Evolutionary conservation across 2,797 vertebrate species (phyloP).

Genomic region (Gadopsis marmoratus): DNA sequence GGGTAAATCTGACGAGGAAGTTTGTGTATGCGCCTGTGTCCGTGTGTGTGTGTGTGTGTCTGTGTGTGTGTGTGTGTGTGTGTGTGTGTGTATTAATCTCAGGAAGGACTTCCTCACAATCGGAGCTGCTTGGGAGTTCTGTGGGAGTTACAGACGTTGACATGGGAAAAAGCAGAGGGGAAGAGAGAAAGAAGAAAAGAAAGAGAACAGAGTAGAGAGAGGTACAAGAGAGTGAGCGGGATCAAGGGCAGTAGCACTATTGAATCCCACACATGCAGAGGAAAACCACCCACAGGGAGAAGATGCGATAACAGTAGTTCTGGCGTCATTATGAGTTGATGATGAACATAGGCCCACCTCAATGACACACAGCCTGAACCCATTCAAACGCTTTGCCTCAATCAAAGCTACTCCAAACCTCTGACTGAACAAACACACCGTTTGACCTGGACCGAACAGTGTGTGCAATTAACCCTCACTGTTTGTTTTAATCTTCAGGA

Average conservation of each 20-base stretch:
- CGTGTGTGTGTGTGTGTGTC: no score
- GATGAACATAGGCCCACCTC: conserved; percentile 64
- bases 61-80: no score
- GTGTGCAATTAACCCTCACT: conserved; percentile 39
- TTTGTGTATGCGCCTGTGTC: conserved; percentile 62
- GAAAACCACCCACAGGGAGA: conserved; percentile 76
- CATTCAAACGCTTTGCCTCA: conserved; percentile 52
- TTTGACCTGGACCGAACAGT: conserved; percentile 33
- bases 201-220: conserved; percentile 28
- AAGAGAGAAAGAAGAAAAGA: conserved; percentile 51
- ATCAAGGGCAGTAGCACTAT: conserved; percentile 69
- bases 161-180: conserved; percentile 62
- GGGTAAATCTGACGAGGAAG: conserved; percentile 77
- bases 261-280: conserved; percentile 54
- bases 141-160: conserved; percentile 79
- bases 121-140: conserved; percentile 80
- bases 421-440: conserved; percentile 60
- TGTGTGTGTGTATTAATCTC: conserved; percentile 71
- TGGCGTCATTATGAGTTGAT: conserved; percentile 65
- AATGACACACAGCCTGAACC: conserved; percentile 59
- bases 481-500: conserved; percentile 55
- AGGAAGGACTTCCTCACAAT: conserved; percentile 83
- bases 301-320: conserved; percentile 52
- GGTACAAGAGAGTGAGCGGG: conserved; percentile 63
- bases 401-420: conserved; percentile 61